Evolutionary conservation across 2,888 invertebrate genomes (phyloP).

Genomic region (Cancer borealis): DNA sequence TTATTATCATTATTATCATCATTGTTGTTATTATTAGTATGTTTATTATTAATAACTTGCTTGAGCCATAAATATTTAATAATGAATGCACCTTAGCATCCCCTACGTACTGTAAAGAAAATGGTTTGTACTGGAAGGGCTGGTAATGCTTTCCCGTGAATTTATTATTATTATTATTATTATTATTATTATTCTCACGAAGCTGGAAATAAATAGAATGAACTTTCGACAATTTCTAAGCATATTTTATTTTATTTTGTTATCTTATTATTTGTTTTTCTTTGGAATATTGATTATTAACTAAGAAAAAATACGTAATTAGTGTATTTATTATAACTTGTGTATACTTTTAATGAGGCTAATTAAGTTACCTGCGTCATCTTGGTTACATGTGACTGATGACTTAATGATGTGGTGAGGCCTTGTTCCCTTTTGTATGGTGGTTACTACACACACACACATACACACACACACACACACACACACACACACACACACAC

Average conservation of each 20-base stretch:
- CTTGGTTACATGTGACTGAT: neutral
- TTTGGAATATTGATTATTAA: neutral
- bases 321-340: neutral
- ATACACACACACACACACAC: conserved; percentile 17
- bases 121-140: too few species aligned
- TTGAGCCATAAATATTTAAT: too few species aligned
- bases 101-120: too few species aligned
- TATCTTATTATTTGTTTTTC: neutral
- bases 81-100: too few species aligned
- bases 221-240: neutral
- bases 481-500: too few species aligned
- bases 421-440: neutral
- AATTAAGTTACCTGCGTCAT: neutral
- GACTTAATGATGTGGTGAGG: neutral
- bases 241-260: neutral
- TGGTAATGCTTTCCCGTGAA: too few species aligned
- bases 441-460: neutral
- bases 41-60: too few species aligned
- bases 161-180: too few species aligned
- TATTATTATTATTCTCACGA: too few species aligned
- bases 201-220: too few species aligned
- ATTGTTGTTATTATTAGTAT: too few species aligned
- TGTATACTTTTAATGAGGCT: neutral
- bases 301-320: neutral
- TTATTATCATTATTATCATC: too few species aligned